Percentiles rank a stretch among this genome's conserved stretches.
phyloP scores from a whole-genome alignment of 2,888 invertebrate genomes.

The Pheosia tremula region DNA sequence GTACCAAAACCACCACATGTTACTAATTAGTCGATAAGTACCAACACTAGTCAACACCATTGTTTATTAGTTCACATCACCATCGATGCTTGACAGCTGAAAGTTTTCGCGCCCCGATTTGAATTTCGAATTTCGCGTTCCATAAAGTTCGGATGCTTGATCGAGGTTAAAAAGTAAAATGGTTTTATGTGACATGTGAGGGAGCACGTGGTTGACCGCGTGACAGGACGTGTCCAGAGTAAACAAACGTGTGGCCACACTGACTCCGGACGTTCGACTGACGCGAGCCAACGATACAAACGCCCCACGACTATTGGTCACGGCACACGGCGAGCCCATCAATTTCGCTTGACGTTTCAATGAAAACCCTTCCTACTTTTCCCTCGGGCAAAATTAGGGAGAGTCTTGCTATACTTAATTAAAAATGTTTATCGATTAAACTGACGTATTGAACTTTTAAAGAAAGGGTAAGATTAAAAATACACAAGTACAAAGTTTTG shows the following conservation, averaged over 20 bases:
- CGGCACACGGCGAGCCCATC: slow-evolving; percentile 76
- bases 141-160: slow-evolving; percentile 13
- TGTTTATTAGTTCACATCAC: slow-evolving; percentile 23
- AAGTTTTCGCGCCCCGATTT: slow-evolving; percentile 22
- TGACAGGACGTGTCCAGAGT: slow-evolving; percentile 63
- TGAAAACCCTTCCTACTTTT: slow-evolving; percentile 76
- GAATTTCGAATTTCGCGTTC: slow-evolving; percentile 20
- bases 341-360: slow-evolving; percentile 81
- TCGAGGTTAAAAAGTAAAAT: slow-evolving; percentile 28
- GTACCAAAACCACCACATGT: slow-evolving; percentile 54
- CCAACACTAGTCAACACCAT: slow-evolving; percentile 15
- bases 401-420: slow-evolving; percentile 63
- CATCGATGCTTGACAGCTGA: slow-evolving; percentile 22
- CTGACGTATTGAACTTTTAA: slow-evolving; percentile 44
- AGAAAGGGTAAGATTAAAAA: slow-evolving; percentile 30
- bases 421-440: slow-evolving; percentile 63
- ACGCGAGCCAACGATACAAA: slow-evolving; percentile 68
- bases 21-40: slow-evolving; percentile 39
- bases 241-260: slow-evolving; percentile 76
- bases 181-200: slow-evolving; percentile 59
- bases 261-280: slow-evolving; percentile 74
- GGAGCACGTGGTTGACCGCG: slow-evolving; percentile 58
- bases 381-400: slow-evolving; percentile 72
- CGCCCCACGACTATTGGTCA: slow-evolving; percentile 78
- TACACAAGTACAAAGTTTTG: neutral